phyloP scores from a whole-genome alignment of 92 coral and sea anemone genomes.

The Pocillopora meandrina region DNA sequence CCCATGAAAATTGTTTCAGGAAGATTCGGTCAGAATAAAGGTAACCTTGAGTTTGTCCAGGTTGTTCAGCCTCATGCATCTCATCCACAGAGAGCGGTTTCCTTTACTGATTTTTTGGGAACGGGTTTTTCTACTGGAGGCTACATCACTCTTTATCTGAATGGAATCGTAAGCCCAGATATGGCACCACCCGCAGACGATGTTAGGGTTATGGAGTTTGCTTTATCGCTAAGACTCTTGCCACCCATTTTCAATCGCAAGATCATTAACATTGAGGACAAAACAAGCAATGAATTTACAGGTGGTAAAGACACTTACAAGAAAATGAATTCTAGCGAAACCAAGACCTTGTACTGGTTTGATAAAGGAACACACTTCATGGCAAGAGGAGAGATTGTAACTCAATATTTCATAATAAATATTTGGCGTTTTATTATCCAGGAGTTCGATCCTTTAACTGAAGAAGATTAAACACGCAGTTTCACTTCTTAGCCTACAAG shows the following conservation, averaged over 20 bases:
- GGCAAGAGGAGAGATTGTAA: constrained; percentile 21
- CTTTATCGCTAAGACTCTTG: not conserved
- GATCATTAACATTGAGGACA: constrained; percentile 24
- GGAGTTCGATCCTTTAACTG: constrained; percentile 22
- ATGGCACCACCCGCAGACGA: not conserved
- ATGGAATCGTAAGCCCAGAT: not conserved
- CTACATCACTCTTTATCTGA: constrained; percentile 3
- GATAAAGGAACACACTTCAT: constrained; percentile 9
- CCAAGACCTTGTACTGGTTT: constrained; percentile 6
- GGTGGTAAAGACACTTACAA: constrained; percentile 22
- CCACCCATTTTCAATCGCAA: too few relatives aligned
- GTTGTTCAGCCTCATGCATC: constrained; percentile 12
- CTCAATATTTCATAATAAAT: not conserved
- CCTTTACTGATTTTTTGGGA: too few relatives aligned
- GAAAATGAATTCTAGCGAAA: constrained; percentile 4
- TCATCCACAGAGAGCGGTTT: not conserved
- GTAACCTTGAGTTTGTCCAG: not conserved
- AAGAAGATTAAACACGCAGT: not conserved
- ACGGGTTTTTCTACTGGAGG: constrained; percentile 24
- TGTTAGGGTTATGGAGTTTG: constrained; percentile 38
- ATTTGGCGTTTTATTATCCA: constrained; percentile 25
- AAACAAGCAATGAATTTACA: not conserved
- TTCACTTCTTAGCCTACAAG: too few relatives aligned
- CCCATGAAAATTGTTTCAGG: constrained; percentile 42
- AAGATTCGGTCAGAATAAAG: not conserved